Evolutionary conservation across 2,113 vertebrate genomes (phyloP).

Genomic region (Pelmatolapia mariae): DNA sequence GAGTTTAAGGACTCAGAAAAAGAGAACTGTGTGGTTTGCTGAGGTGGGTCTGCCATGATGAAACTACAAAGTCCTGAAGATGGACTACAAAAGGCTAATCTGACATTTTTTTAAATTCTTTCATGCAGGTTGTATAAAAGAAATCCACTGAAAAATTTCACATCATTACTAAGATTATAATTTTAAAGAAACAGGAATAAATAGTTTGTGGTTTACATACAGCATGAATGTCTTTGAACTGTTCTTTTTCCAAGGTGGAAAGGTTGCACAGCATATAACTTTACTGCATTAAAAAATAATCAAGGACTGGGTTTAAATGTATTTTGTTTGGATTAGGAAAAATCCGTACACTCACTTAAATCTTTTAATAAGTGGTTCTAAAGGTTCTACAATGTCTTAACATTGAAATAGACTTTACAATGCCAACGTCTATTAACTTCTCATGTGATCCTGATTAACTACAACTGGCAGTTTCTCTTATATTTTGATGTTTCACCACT

Average conservation of each 20-base stretch:
- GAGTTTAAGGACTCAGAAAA: not conserved
- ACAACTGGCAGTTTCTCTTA: accelerated
- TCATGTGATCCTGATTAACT: not conserved
- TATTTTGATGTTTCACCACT: not conserved
- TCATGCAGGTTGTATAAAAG: not conserved
- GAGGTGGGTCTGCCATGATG: not conserved
- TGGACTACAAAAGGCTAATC: not conserved
- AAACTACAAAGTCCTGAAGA: not conserved
- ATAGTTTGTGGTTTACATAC: not conserved
- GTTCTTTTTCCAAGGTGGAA: accelerated
- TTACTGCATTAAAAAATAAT: not conserved
- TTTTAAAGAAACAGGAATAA: not conserved
- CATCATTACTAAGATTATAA: accelerated
- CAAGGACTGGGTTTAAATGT: not conserved
- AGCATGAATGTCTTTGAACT: not conserved
- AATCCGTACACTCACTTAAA: accelerated
- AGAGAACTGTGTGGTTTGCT: not conserved
- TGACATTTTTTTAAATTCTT: accelerated
- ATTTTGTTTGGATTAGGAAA: not conserved
- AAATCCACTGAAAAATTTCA: accelerated
- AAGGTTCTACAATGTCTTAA: accelerated
- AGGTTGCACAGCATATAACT: not conserved
- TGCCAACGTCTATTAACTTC: accelerated
- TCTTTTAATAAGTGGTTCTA: accelerated
- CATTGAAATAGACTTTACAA: not conserved